A percentile compares a stretch with the other conserved stretches of the same genome.
These are phyloP conservation scores for Corticium candelabrum DNA, from an alignment of 37 sponge, comb jelly and placozoan genomes.

Conservation along the genomic window DNA sequence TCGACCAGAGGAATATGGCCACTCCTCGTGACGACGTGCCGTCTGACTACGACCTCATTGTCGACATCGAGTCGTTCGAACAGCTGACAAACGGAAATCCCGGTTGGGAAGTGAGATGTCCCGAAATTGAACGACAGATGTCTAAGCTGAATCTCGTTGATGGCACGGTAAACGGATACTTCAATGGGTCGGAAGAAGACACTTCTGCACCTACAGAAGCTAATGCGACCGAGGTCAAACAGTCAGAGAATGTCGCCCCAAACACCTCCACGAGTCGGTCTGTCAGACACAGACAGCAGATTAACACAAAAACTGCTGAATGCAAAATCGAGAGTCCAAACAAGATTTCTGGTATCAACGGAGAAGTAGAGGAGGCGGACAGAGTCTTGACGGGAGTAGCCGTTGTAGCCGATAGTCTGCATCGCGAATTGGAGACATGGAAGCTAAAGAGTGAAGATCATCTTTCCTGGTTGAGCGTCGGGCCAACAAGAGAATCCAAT, in stretches of 20 bases:
- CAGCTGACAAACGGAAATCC: background rate
- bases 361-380: background rate
- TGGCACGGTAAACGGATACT: background rate
- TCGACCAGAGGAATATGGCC: too few relatives aligned
- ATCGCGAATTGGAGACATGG: background rate
- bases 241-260: background rate
- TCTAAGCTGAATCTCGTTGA: too few relatives aligned
- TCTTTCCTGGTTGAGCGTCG: background rate
- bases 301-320: too few relatives aligned
- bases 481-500: background rate
- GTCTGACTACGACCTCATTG: background rate
- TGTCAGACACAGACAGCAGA: background rate
- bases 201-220: background rate
- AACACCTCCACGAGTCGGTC: background rate
- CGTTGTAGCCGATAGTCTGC: too few relatives aligned
- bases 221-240: background rate
- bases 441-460: background rate
- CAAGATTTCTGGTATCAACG: too few relatives aligned
- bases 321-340: too few relatives aligned
- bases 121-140: too few relatives aligned
- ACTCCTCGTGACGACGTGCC: too few relatives aligned
- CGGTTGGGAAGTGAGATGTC: background rate
- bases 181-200: too few relatives aligned
- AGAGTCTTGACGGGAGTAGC: background rate
- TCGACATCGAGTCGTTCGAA: background rate